Evolutionary conservation across 2,113 vertebrate genomes (phyloP).

Genomic region (Naja naja): DNA sequence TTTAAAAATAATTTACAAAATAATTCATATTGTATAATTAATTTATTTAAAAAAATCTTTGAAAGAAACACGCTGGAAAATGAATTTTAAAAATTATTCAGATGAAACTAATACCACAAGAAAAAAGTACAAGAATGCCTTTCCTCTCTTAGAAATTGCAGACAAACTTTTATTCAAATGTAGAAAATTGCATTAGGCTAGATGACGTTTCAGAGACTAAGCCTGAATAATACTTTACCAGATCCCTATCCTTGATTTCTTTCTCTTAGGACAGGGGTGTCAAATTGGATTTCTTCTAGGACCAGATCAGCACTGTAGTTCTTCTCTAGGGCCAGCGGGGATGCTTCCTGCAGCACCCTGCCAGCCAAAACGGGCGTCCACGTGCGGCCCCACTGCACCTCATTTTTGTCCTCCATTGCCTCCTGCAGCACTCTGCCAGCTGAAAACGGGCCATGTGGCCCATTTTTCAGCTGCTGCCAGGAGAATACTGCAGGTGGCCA

Average conservation of each 20-base stretch:
- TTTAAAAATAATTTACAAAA: not conserved
- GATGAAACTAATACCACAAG: not conserved
- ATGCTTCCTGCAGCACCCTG: too few relatives aligned
- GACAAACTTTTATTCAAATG: not conserved
- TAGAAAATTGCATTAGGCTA: not conserved
- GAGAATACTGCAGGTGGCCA: too few relatives aligned
- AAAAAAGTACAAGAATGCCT: not conserved
- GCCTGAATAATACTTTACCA: not conserved
- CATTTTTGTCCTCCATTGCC: too few relatives aligned
- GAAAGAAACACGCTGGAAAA: not conserved
- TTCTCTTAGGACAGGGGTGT: not conserved
- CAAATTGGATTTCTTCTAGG: too few relatives aligned
- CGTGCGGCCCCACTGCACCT: too few relatives aligned
- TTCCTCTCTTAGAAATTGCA: not conserved
- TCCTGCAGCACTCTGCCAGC: too few relatives aligned
- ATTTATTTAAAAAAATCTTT: not conserved
- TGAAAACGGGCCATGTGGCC: too few relatives aligned
- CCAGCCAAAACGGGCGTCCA: too few relatives aligned
- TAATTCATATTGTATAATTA: not conserved
- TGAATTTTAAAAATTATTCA: not conserved
- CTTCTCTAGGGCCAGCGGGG: too few relatives aligned
- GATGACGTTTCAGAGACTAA: not conserved
- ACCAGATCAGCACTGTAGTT: too few relatives aligned
- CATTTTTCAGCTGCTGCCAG: too few relatives aligned
- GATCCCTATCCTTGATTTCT: not conserved